A percentile compares a stretch with the other conserved stretches of the same genome.
phyloP scores from a whole-genome alignment of 2,113 vertebrate species.

The Mola mola region DNA sequence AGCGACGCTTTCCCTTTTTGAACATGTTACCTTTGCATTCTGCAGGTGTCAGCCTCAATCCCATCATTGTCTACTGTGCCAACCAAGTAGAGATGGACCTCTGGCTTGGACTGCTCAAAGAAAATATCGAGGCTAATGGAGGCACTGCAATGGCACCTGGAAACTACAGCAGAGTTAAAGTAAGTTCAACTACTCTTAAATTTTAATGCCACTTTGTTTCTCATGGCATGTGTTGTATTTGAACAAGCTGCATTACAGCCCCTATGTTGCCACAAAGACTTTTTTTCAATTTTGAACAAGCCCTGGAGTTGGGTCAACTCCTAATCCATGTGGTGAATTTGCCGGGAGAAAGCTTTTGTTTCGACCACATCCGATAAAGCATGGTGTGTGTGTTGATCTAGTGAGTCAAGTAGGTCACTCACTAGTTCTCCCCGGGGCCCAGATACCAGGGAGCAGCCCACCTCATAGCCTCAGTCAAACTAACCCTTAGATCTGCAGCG shows the following conservation, averaged over 20 bases:
- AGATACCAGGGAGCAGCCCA: conserved; percentile 52
- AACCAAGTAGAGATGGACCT: conserved; percentile 85
- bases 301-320: conserved; percentile 2
- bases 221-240: no score
- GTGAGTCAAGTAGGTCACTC: conserved; percentile 70
- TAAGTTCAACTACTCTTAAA: conserved; percentile 35
- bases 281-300: conserved; percentile 22
- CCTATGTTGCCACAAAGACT: no score
- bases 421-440: conserved; percentile 47
- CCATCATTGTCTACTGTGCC: conserved; percentile 89
- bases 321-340: conserved; percentile 30
- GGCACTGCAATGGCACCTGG: conserved; percentile 70
- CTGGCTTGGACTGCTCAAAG: conserved; percentile 92
- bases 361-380: conserved; percentile 41
- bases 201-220: not conserved
- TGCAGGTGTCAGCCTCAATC: conserved; percentile 89
- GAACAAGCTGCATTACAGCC: no score
- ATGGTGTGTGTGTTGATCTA: conserved; percentile 53
- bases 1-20: conserved; percentile 33
- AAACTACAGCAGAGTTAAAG: conserved; percentile 75
- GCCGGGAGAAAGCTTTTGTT: conserved; percentile 11
- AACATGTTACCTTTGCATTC: conserved; percentile 50
- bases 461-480: conserved; percentile 36
- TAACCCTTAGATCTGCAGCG: conserved; percentile 45
- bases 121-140: conserved; percentile 87